Percentiles rank a stretch among this genome's conserved stretches.
These are phyloP conservation scores for Alloplasta piceator DNA, from an alignment of 2,888 invertebrate species.

Conservation along the genomic window DNA sequence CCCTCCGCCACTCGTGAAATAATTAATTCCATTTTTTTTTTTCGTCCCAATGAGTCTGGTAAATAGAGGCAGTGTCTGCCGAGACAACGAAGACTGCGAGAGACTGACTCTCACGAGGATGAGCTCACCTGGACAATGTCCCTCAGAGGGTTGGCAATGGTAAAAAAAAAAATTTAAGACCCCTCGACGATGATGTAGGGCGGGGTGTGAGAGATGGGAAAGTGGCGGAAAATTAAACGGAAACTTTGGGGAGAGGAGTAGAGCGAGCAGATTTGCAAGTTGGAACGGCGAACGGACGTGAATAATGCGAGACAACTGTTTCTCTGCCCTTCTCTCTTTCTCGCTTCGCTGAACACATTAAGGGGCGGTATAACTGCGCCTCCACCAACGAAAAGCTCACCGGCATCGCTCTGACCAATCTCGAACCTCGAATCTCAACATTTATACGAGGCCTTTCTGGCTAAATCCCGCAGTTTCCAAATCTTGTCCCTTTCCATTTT, in stretches of 20 bases:
- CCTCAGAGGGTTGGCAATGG: conserved; percentile 19
- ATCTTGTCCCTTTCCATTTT: too few species aligned
- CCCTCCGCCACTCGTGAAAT: conserved; percentile 40
- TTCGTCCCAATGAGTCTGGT: too few species aligned
- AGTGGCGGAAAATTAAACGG: background rate
- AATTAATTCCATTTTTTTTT: conserved; percentile 59
- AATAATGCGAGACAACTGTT: conserved; percentile 70
- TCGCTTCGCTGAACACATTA: too few species aligned
- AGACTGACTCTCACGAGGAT: conserved; percentile 14
- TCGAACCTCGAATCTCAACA: background rate
- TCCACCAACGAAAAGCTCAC: too few species aligned
- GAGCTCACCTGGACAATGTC: conserved; percentile 26
- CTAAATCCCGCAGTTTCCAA: background rate
- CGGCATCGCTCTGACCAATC: background rate
- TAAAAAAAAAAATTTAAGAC: conserved; percentile 28
- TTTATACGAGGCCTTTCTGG: background rate
- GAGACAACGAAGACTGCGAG: conserved; percentile 38
- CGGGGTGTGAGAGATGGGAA: conserved; percentile 25
- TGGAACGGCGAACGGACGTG: background rate
- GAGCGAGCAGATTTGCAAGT: conserved; percentile 25
- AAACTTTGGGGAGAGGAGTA: conserved; percentile 20
- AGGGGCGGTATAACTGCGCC: too few species aligned
- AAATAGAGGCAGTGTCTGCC: background rate
- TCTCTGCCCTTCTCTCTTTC: conserved; percentile 51
- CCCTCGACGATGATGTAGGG: conserved; percentile 24